Percentiles rank a stretch among this genome's conserved stretches.
Conservation (phyloP, 1,140 invertebrate species). For the Zophobas atratus region DNA sequence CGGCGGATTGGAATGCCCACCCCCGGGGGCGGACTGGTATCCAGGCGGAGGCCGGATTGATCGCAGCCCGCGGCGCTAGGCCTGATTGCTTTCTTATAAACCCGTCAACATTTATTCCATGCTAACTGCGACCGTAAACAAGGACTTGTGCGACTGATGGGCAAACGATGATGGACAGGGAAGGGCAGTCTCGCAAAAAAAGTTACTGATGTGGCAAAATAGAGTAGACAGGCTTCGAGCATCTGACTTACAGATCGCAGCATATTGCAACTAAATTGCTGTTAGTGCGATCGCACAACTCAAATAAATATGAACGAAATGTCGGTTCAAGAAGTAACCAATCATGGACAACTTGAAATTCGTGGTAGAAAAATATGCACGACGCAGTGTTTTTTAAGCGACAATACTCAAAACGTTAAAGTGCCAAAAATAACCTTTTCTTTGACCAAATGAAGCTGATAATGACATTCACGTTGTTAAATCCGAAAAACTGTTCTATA, state of each 20-base stretch:
- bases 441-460: too few relatives aligned
- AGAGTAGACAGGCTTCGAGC: neutral
- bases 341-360: too few relatives aligned
- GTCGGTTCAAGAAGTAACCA: too few relatives aligned
- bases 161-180: neutral
- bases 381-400: too few relatives aligned
- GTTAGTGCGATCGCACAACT: too few relatives aligned
- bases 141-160: conserved; percentile 11
- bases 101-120: conserved; percentile 56
- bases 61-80: conserved; percentile 53
- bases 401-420: too few relatives aligned
- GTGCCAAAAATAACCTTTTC: too few relatives aligned
- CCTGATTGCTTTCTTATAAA: conserved; percentile 60
- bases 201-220: neutral
- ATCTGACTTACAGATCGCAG: neutral
- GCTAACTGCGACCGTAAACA: conserved; percentile 57
- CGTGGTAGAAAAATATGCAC: too few relatives aligned
- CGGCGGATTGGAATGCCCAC: conserved; percentile 44
- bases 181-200: neutral
- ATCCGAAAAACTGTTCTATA: too few relatives aligned
- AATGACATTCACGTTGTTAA: too few relatives aligned
- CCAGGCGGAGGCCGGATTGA: conserved; percentile 46
- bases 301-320: too few relatives aligned
- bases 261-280: neutral
- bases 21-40: conserved; percentile 45